Evolutionary conservation across 2,113 vertebrate species (phyloP), one percentile per base, ranked within the genome.

Genomic region (Pampusana beccarii): DNA sequence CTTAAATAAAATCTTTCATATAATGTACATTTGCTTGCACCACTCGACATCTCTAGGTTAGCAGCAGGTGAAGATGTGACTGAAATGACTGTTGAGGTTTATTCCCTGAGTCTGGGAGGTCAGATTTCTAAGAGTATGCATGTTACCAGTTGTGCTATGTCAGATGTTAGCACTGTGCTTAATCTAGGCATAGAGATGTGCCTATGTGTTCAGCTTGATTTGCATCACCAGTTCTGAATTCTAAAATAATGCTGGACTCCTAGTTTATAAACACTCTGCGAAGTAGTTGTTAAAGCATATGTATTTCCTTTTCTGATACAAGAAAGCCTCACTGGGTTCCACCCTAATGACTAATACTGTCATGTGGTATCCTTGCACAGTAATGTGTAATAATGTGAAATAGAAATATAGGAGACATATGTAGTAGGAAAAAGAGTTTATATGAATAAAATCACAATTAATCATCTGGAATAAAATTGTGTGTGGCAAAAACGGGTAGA

Each of bases 261-360:
- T 56, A 3, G 7, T 83, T 86, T 51, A 26, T 70, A 69, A 66
- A 29, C 9, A 12, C 3, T 40, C 16, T 25, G 11, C 2, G 2
- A 73, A 70, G 29, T 62, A 56, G 13, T 48, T 88, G 33, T 72
- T 77, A 54, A n/a, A 57, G 56, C 13, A 38, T 42, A 10, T 60
- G 2, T 67, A 28, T 88, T 93, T 94, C 21, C n/a, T 92, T 82
- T 61, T 58, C 46, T 84, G 77, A 58, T 74, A 20, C 9, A 65
- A 24, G 42, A 83, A 28, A 84, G 21, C 34, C 14, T 20, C 6
- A 0, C 26, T 10, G 42, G 9, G 79, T 67, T 80, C 79, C 75
- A 67, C 92, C 79, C 90, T 56, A 31, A 9, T 93, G 90, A 95
- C 54, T 94, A 93, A 92, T 29, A 11, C 26, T 20, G 12, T 88